phyloP scores from a whole-genome alignment of 1,140 invertebrate species.

The Hetaerina americana region DNA sequence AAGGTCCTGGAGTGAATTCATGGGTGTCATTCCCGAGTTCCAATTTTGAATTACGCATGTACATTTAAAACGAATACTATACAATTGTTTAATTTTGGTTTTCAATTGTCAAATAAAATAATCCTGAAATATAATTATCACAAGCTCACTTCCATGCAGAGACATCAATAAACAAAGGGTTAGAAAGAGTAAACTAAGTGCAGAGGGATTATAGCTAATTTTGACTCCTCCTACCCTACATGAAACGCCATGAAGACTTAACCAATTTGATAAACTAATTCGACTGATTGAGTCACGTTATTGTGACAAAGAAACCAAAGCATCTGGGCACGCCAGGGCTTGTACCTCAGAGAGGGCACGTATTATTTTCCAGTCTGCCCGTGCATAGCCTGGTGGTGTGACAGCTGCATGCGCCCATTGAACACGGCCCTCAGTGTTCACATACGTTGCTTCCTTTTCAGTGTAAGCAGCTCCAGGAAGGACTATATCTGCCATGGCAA shows the following conservation, averaged over 20 bases:
- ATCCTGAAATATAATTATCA: too few relatives aligned
- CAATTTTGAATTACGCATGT: too few relatives aligned
- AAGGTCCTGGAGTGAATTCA: too few relatives aligned
- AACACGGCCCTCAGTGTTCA: slow-evolving; percentile 92
- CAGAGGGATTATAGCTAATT: too few relatives aligned
- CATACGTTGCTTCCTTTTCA: slow-evolving; percentile 92
- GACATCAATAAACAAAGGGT: too few relatives aligned
- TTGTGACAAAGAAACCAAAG: slow-evolving; percentile 9
- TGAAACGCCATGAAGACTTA: not conserved
- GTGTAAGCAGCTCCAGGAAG: slow-evolving; percentile 95
- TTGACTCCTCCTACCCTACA: too few relatives aligned
- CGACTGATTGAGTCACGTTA: slow-evolving; percentile 4
- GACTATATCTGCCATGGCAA: slow-evolving; percentile 85
- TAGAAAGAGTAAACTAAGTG: too few relatives aligned
- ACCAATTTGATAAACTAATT: slow-evolving; percentile 8
- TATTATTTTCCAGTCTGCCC: slow-evolving; percentile 98
- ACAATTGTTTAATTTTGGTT: too few relatives aligned
- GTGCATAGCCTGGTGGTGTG: slow-evolving; percentile 80
- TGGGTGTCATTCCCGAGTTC: too few relatives aligned
- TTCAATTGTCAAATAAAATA: too few relatives aligned
- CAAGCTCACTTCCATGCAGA: too few relatives aligned
- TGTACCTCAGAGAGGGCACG: slow-evolving; percentile 67
- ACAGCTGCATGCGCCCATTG: slow-evolving; percentile 85
- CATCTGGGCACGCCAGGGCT: not conserved
- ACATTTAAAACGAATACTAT: too few relatives aligned